These are phyloP conservation scores for Paralinhomoeus sp. DNA, from an alignment of 2,888 invertebrate species.

Conservation along the genomic window DNA sequence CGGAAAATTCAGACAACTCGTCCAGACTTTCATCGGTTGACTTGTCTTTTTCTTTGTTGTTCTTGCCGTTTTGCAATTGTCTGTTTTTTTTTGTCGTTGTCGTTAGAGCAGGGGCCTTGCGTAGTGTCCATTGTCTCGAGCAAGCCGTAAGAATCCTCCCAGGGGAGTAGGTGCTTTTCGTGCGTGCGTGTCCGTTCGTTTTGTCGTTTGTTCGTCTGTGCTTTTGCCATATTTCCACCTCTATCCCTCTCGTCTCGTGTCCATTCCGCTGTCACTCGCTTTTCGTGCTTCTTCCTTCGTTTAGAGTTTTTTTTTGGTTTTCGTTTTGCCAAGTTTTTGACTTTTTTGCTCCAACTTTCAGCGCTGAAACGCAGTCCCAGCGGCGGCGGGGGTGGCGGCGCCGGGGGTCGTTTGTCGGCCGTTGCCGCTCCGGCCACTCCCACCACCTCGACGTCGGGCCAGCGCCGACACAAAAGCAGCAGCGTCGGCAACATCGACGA, in stretches of 20 bases:
- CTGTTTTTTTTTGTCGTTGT: neutral
- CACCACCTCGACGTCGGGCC: too few species aligned
- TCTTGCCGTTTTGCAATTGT: neutral
- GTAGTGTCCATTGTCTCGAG: too few species aligned
- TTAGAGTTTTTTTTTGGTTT: neutral
- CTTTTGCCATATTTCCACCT: too few species aligned
- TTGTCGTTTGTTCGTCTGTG: too few species aligned
- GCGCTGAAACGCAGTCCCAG: conserved; percentile 16
- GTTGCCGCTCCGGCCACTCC: too few species aligned
- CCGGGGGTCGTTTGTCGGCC: too few species aligned
- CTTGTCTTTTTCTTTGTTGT: neutral
- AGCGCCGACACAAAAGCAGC: conserved; percentile 5
- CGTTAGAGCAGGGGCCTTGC: too few species aligned
- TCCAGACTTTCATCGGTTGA: conserved; percentile 90
- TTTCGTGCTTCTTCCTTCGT: conserved; percentile 87
- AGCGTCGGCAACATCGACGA: conserved; percentile 4
- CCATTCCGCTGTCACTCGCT: too few species aligned
- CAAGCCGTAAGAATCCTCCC: too few species aligned
- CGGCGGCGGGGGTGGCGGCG: conserved; percentile 1
- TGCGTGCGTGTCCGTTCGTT: too few species aligned
- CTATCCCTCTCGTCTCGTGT: too few species aligned
- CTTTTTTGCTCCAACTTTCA: conserved; percentile 9
- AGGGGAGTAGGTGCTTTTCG: too few species aligned
- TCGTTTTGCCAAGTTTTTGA: neutral
- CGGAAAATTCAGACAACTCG: conserved; percentile 97